Evolutionary conservation across 2,888 invertebrate species (phyloP), one percentile per base, ranked within the genome.

Genomic region (Mesodorylaimus sp.): DNA sequence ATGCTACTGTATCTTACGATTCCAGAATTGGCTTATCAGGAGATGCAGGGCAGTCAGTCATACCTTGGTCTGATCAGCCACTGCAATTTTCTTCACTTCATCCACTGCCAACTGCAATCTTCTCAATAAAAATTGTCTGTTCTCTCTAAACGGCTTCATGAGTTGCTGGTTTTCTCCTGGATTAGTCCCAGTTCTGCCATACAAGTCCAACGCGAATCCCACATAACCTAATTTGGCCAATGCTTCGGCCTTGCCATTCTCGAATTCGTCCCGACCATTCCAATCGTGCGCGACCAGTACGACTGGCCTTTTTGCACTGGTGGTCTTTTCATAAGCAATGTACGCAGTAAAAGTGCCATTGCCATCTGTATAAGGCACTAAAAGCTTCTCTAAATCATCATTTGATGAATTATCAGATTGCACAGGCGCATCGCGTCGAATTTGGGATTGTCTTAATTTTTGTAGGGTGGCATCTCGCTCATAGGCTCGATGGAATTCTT

Each of bases 181-280:
- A 7, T 5, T 3, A 5, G 25, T 28, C 7, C 43, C 52, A 23
- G 58, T 61, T 52, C 60, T 60, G 23, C 62, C 62, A 47, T 60
- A 60, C 27, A 61, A 54, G 53, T 62, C 61, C 36, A 57, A 57
- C 2, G 59, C 59, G 29, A 62, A 60, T 0, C 57, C 59, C 21
- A 63, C 54, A 48, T 55, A 62, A 3, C 61, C 61, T 19, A 41
- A 41, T 19, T 41, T 7, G 19, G 41, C 41, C 41, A 41, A 41
- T 16, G 41, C 41, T 7, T 41, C 41, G 41, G 41, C 41, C 19
- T 41, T 41, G 7, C 41, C 41, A 21, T 41, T 21, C 19, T 41
- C 41, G 19, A 41, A 41, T 41, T 41, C 41, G 19, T 41, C 41
- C 19, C 41, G 16, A 21, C 41, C 41, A 41, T 41, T 21, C 41